Evolutionary conservation across 2,888 invertebrate species (phyloP).

Genomic region (Steinernema hermaphroditum): DNA sequence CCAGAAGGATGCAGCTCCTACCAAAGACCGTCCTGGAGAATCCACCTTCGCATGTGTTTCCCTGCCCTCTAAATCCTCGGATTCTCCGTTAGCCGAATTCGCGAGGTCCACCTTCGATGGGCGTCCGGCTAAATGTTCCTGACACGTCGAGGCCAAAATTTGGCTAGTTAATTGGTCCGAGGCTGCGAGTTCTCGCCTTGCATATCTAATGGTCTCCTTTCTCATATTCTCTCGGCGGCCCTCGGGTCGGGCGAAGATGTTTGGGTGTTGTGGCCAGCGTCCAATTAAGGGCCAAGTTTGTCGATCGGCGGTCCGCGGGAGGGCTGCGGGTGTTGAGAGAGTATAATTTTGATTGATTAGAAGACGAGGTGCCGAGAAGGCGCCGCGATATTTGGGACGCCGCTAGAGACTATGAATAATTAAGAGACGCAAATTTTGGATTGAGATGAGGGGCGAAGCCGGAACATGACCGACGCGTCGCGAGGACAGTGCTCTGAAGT

Average conservation of each 20-base stretch:
- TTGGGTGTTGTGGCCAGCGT: conserved; percentile 27
- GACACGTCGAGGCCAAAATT: conserved; percentile 27
- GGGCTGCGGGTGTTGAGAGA: conserved; percentile 21
- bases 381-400: conserved; percentile 24
- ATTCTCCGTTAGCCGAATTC: too few species aligned
- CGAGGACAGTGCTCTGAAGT: neutral
- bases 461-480: neutral
- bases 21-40: too few species aligned
- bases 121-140: conserved; percentile 11
- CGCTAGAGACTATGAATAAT: conserved; percentile 30
- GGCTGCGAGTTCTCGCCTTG: conserved; percentile 16
- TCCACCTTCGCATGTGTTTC: too few species aligned
- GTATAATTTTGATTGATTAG: conserved; percentile 31
- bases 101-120: neutral
- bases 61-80: too few species aligned
- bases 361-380: conserved; percentile 22
- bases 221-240: conserved; percentile 25
- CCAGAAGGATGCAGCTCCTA: too few species aligned
- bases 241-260: conserved; percentile 27
- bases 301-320: conserved; percentile 28
- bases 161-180: conserved; percentile 29
- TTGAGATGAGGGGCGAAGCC: neutral
- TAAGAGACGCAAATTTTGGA: conserved; percentile 20
- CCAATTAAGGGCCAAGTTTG: conserved; percentile 31
- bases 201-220: conserved; percentile 27